Percentiles rank a stretch among this genome's conserved stretches.
Conservation (phyloP, 2,888 invertebrate genomes). For the Cephus pygmeus region DNA sequence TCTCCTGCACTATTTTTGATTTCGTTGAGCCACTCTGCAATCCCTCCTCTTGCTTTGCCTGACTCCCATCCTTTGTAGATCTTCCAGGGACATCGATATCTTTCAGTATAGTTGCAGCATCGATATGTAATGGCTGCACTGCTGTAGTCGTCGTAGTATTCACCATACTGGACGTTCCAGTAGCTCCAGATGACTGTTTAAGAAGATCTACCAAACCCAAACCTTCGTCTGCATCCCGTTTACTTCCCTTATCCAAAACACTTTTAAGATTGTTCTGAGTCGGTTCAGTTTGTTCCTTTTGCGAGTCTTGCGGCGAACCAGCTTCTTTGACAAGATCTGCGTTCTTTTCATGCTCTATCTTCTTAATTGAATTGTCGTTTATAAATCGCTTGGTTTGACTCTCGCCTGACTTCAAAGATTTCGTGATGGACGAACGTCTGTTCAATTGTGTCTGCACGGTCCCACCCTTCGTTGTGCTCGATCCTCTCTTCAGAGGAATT, state of each 20-base stretch:
- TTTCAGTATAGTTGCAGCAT: conserved; percentile 43
- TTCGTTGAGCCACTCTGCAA: background rate
- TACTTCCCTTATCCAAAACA: background rate
- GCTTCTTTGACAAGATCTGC: background rate
- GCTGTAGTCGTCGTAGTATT: conserved; percentile 60
- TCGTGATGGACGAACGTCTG: background rate
- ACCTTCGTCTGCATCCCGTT: conserved; percentile 23
- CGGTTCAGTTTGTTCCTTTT: background rate
- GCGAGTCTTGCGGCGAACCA: background rate
- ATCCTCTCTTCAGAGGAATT: conserved; percentile 50
- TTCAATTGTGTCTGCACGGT: background rate
- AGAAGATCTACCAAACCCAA: conserved; percentile 49
- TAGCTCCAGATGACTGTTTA: conserved; percentile 51
- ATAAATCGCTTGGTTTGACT: background rate
- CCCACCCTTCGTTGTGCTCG: background rate
- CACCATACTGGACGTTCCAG: conserved; percentile 57
- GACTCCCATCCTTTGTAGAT: background rate
- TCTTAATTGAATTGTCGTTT: background rate
- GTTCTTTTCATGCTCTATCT: background rate
- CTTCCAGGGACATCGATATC: conserved; percentile 22
- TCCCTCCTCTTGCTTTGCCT: background rate
- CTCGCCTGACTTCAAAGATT: background rate
- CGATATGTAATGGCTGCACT: conserved; percentile 58
- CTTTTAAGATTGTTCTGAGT: background rate
- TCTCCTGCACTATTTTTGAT: background rate